Percentiles rank a stretch among this genome's conserved stretches.
These are phyloP conservation scores for Tiphia femorata DNA, from an alignment of 2,888 invertebrate genomes.

Conservation along the genomic window DNA sequence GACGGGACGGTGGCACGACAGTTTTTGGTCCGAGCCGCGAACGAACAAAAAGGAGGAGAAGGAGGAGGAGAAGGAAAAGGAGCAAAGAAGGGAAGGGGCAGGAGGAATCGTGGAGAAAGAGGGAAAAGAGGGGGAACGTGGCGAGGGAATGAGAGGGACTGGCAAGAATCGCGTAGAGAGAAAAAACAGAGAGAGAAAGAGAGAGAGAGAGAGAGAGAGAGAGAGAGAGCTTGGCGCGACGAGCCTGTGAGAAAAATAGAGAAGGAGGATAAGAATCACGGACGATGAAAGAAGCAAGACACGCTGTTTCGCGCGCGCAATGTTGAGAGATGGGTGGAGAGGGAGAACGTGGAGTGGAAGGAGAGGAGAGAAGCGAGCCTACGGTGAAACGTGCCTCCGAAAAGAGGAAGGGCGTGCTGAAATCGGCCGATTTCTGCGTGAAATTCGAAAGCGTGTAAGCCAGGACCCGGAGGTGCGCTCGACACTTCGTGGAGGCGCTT, in stretches of 20 bases:
- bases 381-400: conserved; percentile 10
- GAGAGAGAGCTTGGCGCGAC: too few species aligned
- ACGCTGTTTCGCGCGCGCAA: not conserved
- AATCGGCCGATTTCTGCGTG: conserved; percentile 43
- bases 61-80: not conserved
- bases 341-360: not conserved
- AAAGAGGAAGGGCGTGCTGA: conserved; percentile 16
- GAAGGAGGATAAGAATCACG: not conserved
- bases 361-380: not conserved
- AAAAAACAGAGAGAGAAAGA: not conserved
- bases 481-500: conserved; percentile 30
- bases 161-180: not conserved
- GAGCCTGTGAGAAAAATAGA: not conserved
- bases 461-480: conserved; percentile 18
- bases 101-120: too few species aligned
- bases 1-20: conserved; percentile 4
- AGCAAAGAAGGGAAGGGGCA: not conserved
- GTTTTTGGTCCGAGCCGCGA: conserved; percentile 3
- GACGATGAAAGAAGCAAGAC: not conserved
- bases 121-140: not conserved
- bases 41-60: not conserved
- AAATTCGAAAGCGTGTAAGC: conserved; percentile 46
- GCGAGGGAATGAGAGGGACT: not conserved
- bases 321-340: too few species aligned
- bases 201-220: not conserved